These are phyloP conservation scores for Emydoidea blandingii DNA, from an alignment of 2,797 vertebrate genomes.

Conservation along the genomic window DNA sequence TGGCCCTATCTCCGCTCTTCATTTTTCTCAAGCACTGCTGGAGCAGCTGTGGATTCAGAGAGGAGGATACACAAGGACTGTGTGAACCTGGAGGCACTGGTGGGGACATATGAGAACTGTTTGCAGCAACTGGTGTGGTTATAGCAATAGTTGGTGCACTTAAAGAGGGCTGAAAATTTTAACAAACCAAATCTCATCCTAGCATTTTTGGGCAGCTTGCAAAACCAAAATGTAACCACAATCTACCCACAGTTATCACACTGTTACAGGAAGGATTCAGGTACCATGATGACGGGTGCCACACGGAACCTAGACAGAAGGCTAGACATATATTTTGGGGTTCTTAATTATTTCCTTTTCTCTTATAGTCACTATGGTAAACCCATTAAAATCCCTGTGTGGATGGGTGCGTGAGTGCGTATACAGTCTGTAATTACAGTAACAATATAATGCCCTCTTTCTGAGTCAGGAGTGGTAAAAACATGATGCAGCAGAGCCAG, in stretches of 20 bases:
- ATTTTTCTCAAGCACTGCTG: not conserved
- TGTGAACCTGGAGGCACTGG: not conserved
- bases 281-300: not conserved
- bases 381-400: not conserved
- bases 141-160: not conserved
- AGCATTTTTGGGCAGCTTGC: not conserved
- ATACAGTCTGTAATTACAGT: conserved; percentile 25
- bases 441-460: conserved; percentile 9
- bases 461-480: conserved; percentile 11
- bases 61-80: not conserved
- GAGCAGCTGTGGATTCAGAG: not conserved
- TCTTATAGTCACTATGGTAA: not conserved
- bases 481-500: not conserved
- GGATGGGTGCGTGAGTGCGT: not conserved
- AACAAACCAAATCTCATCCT: not conserved
- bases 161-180: not conserved
- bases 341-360: not conserved
- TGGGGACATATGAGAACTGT: not conserved
- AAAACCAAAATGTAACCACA: not conserved
- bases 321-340: not conserved
- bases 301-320: not conserved
- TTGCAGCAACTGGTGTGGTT: conserved; percentile 2
- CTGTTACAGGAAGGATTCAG: not conserved
- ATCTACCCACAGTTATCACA: not conserved
- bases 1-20: not conserved